These are phyloP conservation scores for Orius insidiosus DNA, from an alignment of 1,140 invertebrate species.

Conservation along the genomic window DNA sequence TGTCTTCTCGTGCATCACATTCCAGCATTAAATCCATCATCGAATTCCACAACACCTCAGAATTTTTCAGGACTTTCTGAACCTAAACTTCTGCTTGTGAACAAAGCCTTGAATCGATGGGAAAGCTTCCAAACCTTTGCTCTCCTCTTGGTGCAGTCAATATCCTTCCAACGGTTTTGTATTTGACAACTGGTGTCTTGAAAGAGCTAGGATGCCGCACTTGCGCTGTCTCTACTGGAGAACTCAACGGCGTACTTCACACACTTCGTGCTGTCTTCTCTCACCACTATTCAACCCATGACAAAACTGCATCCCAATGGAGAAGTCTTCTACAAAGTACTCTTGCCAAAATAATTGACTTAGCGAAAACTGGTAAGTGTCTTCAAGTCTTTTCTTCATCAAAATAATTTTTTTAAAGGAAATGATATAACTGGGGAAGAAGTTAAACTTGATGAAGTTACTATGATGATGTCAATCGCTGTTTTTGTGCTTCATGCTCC, in stretches of 20 bases:
- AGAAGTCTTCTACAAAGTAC: constrained; percentile 66
- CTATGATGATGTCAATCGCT: constrained; percentile 69
- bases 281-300: constrained; percentile 45
- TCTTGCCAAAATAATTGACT: constrained; percentile 71
- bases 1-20: constrained; percentile 79
- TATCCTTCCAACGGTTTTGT: constrained; percentile 82
- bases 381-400: no score
- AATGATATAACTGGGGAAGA: constrained; percentile 26
- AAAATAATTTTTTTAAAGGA: background rate
- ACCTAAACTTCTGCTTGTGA: constrained; percentile 32
- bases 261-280: constrained; percentile 39
- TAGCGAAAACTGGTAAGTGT: constrained; percentile 57
- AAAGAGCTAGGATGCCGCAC: constrained; percentile 45
- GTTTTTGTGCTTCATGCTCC: constrained; percentile 73
- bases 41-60: constrained; percentile 30
- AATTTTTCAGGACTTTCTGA: background rate
- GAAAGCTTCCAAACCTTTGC: constrained; percentile 52
- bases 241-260: constrained; percentile 49
- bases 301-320: constrained; percentile 47
- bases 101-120: constrained; percentile 55
- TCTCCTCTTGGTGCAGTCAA: constrained; percentile 63
- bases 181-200: constrained; percentile 75
- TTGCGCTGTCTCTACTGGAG: constrained; percentile 33
- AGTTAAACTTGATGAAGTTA: constrained; percentile 63
- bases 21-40: constrained; percentile 67